Conservation (phyloP, 2,113 vertebrate species). For the Gobius niger region DNA sequence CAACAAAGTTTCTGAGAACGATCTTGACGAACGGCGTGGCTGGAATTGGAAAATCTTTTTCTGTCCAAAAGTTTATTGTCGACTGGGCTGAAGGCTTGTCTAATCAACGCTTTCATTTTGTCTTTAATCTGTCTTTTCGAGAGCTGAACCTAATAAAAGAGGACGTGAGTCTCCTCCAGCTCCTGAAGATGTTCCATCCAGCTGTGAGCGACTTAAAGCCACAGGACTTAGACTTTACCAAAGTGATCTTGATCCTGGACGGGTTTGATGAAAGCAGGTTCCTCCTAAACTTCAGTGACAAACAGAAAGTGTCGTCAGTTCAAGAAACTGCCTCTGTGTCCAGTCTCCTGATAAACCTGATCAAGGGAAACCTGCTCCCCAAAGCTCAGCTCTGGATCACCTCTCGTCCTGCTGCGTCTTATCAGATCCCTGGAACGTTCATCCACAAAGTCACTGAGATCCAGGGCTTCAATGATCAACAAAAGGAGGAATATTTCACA, state of each 20-base stretch:
- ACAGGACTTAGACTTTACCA: slow-evolving; percentile 8
- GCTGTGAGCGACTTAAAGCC: not conserved
- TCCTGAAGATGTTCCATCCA: slow-evolving; percentile 44
- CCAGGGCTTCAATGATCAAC: slow-evolving; percentile 44
- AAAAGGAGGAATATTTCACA: slow-evolving; percentile 59
- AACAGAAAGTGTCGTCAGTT: slow-evolving; percentile 7
- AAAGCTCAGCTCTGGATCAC: slow-evolving; percentile 50
- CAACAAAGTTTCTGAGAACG: not conserved
- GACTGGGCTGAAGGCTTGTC: slow-evolving; percentile 42
- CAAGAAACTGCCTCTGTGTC: slow-evolving; percentile 21
- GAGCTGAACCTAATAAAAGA: slow-evolving; percentile 37
- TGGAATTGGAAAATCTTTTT: slow-evolving; percentile 56
- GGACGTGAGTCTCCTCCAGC: slow-evolving; percentile 23
- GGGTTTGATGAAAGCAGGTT: slow-evolving; percentile 61
- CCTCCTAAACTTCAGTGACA: slow-evolving; percentile 33
- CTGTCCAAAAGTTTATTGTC: slow-evolving; percentile 41
- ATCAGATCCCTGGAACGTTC: slow-evolving; percentile 41
- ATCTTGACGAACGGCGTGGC: slow-evolving; percentile 45
- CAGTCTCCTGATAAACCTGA: slow-evolving; percentile 46
- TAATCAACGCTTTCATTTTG: slow-evolving; percentile 37
- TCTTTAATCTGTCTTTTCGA: slow-evolving; percentile 54
- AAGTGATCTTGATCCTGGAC: slow-evolving; percentile 41
- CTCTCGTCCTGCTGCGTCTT: slow-evolving; percentile 41
- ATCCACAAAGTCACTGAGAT: slow-evolving; percentile 53
- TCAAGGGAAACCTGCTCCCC: slow-evolving; percentile 48